Evolutionary conservation across 2,113 vertebrate species (phyloP).

Genomic region (Aspidoscelis tigris): DNA sequence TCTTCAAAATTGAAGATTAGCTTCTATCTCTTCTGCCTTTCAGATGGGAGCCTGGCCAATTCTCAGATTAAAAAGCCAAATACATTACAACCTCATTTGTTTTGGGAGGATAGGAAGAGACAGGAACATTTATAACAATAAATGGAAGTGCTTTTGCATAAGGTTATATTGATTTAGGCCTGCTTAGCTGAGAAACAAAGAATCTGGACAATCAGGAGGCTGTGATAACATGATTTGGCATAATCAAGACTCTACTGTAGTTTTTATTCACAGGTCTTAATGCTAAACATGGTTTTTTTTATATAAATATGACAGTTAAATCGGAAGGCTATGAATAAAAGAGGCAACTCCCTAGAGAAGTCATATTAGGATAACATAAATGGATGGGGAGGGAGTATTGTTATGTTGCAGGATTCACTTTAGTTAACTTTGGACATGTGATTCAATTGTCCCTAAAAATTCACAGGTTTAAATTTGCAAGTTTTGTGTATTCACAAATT

Average conservation of each 20-base stretch:
- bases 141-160: background rate
- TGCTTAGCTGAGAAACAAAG: background rate
- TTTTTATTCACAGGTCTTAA: background rate
- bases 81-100: slow-evolving; percentile 11
- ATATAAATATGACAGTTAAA: background rate
- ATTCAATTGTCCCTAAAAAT: too few species aligned
- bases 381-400: background rate
- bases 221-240: background rate
- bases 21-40: slow-evolving; percentile 7
- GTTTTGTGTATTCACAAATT: too few species aligned
- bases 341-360: background rate
- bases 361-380: background rate
- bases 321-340: background rate
- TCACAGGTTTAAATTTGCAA: too few species aligned
- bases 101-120: background rate
- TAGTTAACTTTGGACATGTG: background rate
- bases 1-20: background rate
- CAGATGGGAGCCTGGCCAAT: slow-evolving; percentile 3
- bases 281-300: background rate
- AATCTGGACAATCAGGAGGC: background rate
- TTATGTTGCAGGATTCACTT: background rate
- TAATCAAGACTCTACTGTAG: background rate
- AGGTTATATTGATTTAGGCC: background rate
- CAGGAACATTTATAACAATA: slow-evolving; percentile 10
- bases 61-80: slow-evolving; percentile 28